Evolutionary conservation across 1,140 invertebrate genomes (phyloP).

Genomic region (Anagrus nilaparvatae): DNA sequence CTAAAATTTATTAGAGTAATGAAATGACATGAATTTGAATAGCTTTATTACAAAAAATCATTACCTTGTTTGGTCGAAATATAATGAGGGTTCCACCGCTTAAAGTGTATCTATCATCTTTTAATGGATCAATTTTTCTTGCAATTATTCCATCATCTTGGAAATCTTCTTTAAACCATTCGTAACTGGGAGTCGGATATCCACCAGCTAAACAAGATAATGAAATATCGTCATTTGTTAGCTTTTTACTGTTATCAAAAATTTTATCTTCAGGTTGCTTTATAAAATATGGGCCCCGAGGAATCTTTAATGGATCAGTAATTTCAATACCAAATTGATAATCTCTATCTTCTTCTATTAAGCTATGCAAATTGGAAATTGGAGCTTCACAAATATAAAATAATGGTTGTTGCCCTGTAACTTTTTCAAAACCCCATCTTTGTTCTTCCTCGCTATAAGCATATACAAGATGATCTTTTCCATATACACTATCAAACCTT

Average conservation of each 20-base stretch:
- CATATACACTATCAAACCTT: constrained; percentile 31
- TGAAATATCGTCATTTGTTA: constrained; percentile 60
- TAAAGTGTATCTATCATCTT: constrained; percentile 66
- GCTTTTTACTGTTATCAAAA: constrained; percentile 69
- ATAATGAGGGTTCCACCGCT: constrained; percentile 89
- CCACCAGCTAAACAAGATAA: constrained; percentile 78
- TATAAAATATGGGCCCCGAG: constrained; percentile 78
- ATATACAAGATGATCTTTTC: constrained; percentile 52
- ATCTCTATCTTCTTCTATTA: constrained; percentile 64
- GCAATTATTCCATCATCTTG: constrained; percentile 63
- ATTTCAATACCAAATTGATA: constrained; percentile 74
- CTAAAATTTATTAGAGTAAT: constrained; percentile 23
- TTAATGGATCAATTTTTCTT: constrained; percentile 65
- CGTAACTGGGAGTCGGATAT: constrained; percentile 81
- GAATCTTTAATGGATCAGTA: constrained; percentile 67
- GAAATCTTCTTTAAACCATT: constrained; percentile 86
- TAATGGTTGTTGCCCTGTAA: constrained; percentile 62
- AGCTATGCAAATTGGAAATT: constrained; percentile 52
- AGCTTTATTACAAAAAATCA: constrained; percentile 6
- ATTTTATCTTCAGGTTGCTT: constrained; percentile 72
- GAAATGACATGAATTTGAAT: not conserved
- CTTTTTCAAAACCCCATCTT: constrained; percentile 74
- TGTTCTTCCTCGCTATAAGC: constrained; percentile 60
- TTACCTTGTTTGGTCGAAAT: constrained; percentile 65
- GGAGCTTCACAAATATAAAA: constrained; percentile 85